Base-by-base conservation (phyloP, 2,888 invertebrate genomes). In the Phengaris alcon region DNA sequence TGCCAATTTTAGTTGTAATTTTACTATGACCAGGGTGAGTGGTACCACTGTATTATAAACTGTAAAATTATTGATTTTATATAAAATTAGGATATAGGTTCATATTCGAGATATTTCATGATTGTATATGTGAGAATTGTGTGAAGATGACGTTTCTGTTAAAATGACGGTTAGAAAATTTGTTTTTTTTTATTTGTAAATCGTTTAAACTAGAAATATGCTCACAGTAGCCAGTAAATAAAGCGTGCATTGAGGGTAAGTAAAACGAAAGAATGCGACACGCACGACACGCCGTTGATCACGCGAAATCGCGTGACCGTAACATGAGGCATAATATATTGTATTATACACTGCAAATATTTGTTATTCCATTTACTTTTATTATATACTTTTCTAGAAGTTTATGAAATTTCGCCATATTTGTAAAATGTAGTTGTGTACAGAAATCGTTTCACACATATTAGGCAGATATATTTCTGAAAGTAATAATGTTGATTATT, bases 401-500 rank as follows among this genome's bases (percentile, higher is more conserved):
- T 44, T 64, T 44, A 64, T 64, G 64, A 64, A 35, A 64, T 64
- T 64, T 64, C 64, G 64, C 35, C 64, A 44, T 64, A 35, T 64
- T 35, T 64, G 64, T 35, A 64, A 64, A 59, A 10, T 22, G 59
- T 59, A 59, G 35, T 52, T 52, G 52, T 52, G 52, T 52, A 52
- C 52, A 52, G 52, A 52, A 10, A 52, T 52, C 52, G 10, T 9
- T 52, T 52, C 52, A 52, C 52, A 12, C 2, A n/a, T n/a, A 35
- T 35, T 52, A 52, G 12, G 10, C 52, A 52, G 7, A 52, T 12
- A 64, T 12, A 44, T 35, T 64, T 35, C 35, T 6, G 15, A 64
- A 64, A 15, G 59, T 64, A 64, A 64, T 35, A 64, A 64, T 64
- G 64, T 64, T 64, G 64, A 64, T 64, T 64, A 64, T 64, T 64